Evolutionary conservation across 1,140 invertebrate species (phyloP).

Genomic region (Gonatopus flavifemur): DNA sequence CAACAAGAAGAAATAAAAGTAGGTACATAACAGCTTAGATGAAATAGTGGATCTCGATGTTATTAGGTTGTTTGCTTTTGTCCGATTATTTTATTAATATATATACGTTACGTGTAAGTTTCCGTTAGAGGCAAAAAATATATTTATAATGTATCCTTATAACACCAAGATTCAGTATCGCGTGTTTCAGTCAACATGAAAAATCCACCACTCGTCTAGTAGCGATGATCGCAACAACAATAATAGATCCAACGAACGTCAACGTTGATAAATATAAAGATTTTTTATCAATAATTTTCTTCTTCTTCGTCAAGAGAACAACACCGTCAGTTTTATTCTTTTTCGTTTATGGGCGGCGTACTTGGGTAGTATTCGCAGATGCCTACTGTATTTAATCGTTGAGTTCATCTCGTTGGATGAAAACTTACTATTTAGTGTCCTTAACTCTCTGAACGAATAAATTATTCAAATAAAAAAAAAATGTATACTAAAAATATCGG

Average conservation of each 20-base stretch:
- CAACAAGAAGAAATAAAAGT: too few species aligned
- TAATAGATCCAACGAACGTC: slow-evolving; percentile 31
- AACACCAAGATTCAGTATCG: slow-evolving; percentile 37
- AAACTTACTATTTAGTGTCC: too few species aligned
- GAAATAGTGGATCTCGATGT: slow-evolving; percentile 38
- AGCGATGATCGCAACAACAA: slow-evolving; percentile 39
- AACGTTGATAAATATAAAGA: slow-evolving; percentile 14
- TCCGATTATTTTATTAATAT: background rate
- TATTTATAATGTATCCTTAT: too few species aligned
- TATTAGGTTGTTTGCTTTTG: slow-evolving; percentile 16
- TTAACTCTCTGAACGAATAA: too few species aligned
- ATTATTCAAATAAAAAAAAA: too few species aligned
- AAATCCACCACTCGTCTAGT: slow-evolving; percentile 35
- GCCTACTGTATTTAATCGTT: slow-evolving; percentile 14
- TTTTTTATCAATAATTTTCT: slow-evolving; percentile 6
- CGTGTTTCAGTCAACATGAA: slow-evolving; percentile 42
- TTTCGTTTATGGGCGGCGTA: too few species aligned
- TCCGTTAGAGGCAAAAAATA: too few species aligned
- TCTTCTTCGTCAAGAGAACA: too few species aligned
- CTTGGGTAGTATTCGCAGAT: slow-evolving; percentile 22
- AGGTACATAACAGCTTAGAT: slow-evolving; percentile 49
- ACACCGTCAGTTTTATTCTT: too few species aligned
- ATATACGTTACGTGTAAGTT: background rate
- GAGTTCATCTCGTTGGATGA: slow-evolving; percentile 21
- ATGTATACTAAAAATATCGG: too few species aligned